These are phyloP conservation scores for Nomada ruficornis DNA, from an alignment of 2,888 invertebrate genomes.

Conservation along the genomic window DNA sequence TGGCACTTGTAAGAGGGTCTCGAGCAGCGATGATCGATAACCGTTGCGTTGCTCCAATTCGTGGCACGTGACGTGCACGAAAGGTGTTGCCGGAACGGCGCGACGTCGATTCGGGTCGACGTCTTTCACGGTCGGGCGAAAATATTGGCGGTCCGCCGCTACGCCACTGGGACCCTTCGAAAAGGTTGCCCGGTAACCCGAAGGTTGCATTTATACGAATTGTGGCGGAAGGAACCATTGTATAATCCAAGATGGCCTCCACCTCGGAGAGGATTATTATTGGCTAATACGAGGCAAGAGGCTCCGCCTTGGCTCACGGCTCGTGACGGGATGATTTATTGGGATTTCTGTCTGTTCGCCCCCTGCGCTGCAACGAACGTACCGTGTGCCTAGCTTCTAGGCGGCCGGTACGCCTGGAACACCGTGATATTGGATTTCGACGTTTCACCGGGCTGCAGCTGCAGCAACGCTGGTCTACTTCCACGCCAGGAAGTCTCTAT, in stretches of 20 bases:
- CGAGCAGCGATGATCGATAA: conserved; percentile 3
- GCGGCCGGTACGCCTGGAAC: conserved; percentile 64
- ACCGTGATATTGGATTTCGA: conserved; percentile 70
- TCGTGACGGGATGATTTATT: conserved; percentile 87
- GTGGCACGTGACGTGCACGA: background rate
- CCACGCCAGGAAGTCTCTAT: conserved; percentile 56
- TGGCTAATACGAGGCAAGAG: conserved; percentile 86
- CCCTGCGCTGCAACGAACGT: conserved; percentile 82
- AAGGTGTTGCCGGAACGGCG: background rate
- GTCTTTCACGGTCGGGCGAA: conserved; percentile 34
- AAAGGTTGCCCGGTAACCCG: conserved; percentile 74
- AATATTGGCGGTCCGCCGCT: conserved; percentile 49
- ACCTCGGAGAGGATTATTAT: conserved; percentile 86
- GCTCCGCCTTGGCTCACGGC: conserved; percentile 86
- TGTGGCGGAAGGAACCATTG: conserved; percentile 84
- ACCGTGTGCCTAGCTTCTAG: conserved; percentile 76
- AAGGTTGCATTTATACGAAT: conserved; percentile 83
- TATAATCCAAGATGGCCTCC: conserved; percentile 86
- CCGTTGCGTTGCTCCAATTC: conserved; percentile 4
- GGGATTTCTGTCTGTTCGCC: conserved; percentile 85
- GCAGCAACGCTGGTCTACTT: conserved; percentile 41
- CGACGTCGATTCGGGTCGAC: conserved; percentile 3
- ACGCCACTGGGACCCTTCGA: conserved; percentile 77
- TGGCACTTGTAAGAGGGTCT: background rate
- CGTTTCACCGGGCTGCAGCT: conserved; percentile 61